phyloP scores from a whole-genome alignment of 1,140 invertebrate species.

The Nasonia longicornis region DNA sequence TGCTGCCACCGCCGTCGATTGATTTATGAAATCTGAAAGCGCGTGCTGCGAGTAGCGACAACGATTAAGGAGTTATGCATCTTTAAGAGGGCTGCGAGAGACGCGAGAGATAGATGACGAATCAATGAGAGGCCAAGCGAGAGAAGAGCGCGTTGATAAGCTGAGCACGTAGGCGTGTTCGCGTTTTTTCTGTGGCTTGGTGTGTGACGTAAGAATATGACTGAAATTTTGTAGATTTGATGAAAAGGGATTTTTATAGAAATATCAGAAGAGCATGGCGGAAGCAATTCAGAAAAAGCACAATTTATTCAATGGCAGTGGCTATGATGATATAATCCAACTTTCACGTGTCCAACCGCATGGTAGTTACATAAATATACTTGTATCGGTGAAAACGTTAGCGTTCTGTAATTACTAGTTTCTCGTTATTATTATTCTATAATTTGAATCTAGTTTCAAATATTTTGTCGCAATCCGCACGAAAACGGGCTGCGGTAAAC shows the following conservation, averaged over 20 bases:
- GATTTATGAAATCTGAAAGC: slow-evolving; percentile 13
- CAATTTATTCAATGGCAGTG: neutral
- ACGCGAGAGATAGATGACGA: neutral
- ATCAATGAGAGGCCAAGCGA: slow-evolving; percentile 3
- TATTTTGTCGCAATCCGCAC: neutral
- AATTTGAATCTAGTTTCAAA: neutral
- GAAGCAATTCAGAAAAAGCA: too few relatives aligned
- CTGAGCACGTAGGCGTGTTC: too few relatives aligned
- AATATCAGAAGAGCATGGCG: too few relatives aligned
- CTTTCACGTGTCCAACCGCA: slow-evolving; percentile 1
- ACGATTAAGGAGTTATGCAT: slow-evolving; percentile 13
- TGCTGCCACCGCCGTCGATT: neutral
- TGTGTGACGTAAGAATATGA: too few relatives aligned
- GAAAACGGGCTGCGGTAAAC: neutral
- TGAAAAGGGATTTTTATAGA: too few relatives aligned
- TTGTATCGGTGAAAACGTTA: neutral
- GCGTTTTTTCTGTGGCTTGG: too few relatives aligned
- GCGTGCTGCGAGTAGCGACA: neutral
- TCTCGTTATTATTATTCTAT: neutral
- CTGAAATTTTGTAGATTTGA: too few relatives aligned
- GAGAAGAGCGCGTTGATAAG: neutral
- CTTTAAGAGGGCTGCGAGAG: neutral
- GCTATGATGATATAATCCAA: neutral
- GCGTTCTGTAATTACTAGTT: neutral
- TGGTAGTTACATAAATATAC: neutral